Evolutionary conservation across 2,113 vertebrate species (phyloP), one percentile per base, ranked within the genome.

Genomic region (Ascaphus truei): DNA sequence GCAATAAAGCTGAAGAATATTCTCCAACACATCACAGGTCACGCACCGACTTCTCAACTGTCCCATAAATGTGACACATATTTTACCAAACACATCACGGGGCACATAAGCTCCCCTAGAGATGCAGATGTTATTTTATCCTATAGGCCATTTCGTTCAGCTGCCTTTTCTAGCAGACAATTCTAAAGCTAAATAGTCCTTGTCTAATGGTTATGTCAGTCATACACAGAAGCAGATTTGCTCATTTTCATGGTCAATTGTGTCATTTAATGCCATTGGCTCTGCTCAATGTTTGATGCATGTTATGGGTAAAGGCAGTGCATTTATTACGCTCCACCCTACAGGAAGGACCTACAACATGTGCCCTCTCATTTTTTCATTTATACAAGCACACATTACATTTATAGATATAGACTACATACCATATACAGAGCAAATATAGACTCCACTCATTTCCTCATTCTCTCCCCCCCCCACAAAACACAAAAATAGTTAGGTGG

Each of bases 41-140:
- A 45, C 37, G 20, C 64, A 55, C 51, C 16, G 37, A 56, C 27
- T 56, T 31, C 52, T 27, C 3, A 67, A 43, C n/a, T 29, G 27
- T 10, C 43, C 37, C 78, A 0, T 81, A 81, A 86, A 84, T 77
- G 31, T 5, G 1, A 80, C 77, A 75, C 76, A 79, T 81, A 81
- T 80, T 78, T 76, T 75, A 73, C 63, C 23, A 47, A 59, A 75
- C 47, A 81, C 74, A 87, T 83, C 79, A 83, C 72, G 72, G 81
- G 77, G 76, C 82, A 84, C 41, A 16, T 77, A 78, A 65, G 64
- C 74, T 76, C 83, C 82, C 77, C 82, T 71, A 71, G 77, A 76
- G 81, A 83, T 85, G 79, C 85, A 87, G 82, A 84, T 84, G 81
- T 82, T 83, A 34, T 39, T 87, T 82, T 71, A 47, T 77, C 63